Base-by-base conservation (phyloP, 2,888 invertebrate species). In the Heteropelma amictum region DNA sequence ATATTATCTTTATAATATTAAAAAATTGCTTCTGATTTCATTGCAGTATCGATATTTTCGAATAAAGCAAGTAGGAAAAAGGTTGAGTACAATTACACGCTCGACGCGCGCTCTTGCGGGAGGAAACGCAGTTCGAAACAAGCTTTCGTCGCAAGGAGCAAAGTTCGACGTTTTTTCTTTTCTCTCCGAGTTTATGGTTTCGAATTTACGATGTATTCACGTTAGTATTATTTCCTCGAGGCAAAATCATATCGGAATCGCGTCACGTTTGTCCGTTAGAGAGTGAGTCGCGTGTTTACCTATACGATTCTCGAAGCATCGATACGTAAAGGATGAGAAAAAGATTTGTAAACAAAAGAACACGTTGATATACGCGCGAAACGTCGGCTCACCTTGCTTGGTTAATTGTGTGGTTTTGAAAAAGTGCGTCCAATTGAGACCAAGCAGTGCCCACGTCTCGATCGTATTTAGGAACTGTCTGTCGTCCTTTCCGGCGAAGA, bases 371-470 rank as follows among this genome's bases (percentile, higher is more conserved):
- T 14, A 38, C 38, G 12, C 12, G 38, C 4, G 38, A 14, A 6
- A 38, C 38, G 38, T 0, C 6, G 21, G 10, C 78, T 69, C 72
- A 87, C 87, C 82, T 82, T 81, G 81, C 51, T 80, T 80, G 30
- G 79, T 72, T 23, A 83, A 51, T 42, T 82, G 80, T 2, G 80
- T 77, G 60, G 79, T 81, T 60, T 78, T 82, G 30, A 88, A 56
- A 3, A 84, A 65, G 23, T 83, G 84, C 17, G 84, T 82, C 89
- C 89, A 89, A 71, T 87, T 86, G 8, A 87, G 78, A 8, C 88
- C 89, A 5, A 88, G 67, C 1, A 88, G 71, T 4, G 84, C 76
- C 87, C 87, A 87, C 0, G 76, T 80, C 40, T 85, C 82, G 7
- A 85, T 67, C 2, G 82, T 74, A 12, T 79, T 72, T 17, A 86